Conservation (phyloP, 1,140 invertebrate genomes). For the Mesaphorura yosii region DNA sequence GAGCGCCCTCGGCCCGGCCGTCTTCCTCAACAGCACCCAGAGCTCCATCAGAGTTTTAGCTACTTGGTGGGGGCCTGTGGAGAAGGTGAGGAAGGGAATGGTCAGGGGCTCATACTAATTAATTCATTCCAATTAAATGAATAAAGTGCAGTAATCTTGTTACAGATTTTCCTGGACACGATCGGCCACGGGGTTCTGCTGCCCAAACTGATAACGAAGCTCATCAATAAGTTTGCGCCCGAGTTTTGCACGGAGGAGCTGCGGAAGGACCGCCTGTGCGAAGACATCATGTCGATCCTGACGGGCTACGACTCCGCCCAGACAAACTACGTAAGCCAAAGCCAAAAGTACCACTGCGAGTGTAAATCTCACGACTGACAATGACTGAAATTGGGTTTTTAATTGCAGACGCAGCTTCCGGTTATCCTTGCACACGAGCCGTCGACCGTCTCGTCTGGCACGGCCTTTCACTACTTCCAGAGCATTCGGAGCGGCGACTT, state of each 20-base stretch:
- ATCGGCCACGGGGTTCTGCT: conserved; percentile 2
- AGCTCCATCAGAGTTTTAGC: background rate
- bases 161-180: background rate
- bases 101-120: background rate
- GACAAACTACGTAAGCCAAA: background rate
- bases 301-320: background rate
- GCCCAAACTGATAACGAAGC: background rate
- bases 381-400: too few relatives aligned
- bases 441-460: conserved; percentile 34
- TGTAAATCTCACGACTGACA: too few relatives aligned
- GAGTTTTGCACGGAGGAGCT: conserved; percentile 1
- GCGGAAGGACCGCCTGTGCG: background rate
- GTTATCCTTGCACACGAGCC: conserved; percentile 17
- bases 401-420: conserved; percentile 5
- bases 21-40: conserved; percentile 34
- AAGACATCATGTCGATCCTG: background rate
- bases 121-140: background rate
- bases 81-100: conserved; percentile 1
- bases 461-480: background rate
- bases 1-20: conserved; percentile 46
- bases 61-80: background rate
- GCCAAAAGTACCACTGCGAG: too few relatives aligned
- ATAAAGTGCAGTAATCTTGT: background rate
- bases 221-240: background rate
- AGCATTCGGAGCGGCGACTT: background rate